These are phyloP conservation scores for Polydesmus complanatus DNA, from an alignment of 2,888 invertebrate species.

Conservation along the genomic window DNA sequence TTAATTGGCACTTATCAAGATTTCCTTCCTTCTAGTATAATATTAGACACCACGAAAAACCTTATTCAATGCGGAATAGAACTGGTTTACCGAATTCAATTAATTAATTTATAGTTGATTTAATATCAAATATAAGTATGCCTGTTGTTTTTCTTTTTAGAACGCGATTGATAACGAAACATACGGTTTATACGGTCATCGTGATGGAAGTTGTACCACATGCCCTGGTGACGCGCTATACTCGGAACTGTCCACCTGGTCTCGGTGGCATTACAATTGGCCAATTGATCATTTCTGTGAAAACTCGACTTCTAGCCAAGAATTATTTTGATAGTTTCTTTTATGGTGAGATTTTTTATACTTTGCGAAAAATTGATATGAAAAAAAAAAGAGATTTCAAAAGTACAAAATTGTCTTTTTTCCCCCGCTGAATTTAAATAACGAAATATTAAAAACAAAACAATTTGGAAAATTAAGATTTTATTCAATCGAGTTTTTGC, in stretches of 20 bases:
- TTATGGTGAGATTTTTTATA: too few species aligned
- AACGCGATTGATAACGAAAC: neutral
- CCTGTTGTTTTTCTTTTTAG: neutral
- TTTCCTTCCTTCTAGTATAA: slow-evolving; percentile 23
- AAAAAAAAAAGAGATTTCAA: too few species aligned
- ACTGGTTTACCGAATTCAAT: slow-evolving; percentile 23
- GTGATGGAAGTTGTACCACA: slow-evolving; percentile 9
- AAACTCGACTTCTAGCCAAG: slow-evolving; percentile 28
- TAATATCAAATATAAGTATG: neutral
- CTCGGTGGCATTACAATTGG: slow-evolving; percentile 1
- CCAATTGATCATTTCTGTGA: slow-evolving; percentile 37
- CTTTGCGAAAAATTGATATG: too few species aligned
- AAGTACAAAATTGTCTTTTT: too few species aligned
- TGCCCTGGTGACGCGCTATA: slow-evolving; percentile 9
- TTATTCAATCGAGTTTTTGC: too few species aligned
- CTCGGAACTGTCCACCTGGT: slow-evolving; percentile 1
- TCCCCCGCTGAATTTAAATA: too few species aligned
- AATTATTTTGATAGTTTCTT: too few species aligned
- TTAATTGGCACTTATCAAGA: slow-evolving; percentile 27
- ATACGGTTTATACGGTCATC: slow-evolving; percentile 11
- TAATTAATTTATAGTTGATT: slow-evolving; percentile 10
- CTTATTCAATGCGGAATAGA: slow-evolving; percentile 25
- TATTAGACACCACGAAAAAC: slow-evolving; percentile 23
- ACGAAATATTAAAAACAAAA: too few species aligned
- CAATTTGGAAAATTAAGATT: too few species aligned